Evolutionary conservation across 2,888 invertebrate species (phyloP).

Genomic region (Drosophila incognita): DNA sequence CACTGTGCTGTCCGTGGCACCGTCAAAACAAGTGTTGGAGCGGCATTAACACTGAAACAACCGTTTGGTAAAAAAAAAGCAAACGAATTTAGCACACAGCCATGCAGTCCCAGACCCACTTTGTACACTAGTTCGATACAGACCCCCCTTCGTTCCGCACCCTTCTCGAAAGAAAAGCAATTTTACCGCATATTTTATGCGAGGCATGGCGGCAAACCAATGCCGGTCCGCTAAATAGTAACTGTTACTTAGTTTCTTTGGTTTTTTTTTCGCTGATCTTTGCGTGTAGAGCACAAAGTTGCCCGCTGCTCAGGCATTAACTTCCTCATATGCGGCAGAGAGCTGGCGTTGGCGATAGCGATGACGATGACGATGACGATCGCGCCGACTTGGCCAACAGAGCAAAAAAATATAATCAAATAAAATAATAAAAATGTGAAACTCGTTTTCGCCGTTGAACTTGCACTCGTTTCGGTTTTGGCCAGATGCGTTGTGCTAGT

Average conservation of each 20-base stretch:
- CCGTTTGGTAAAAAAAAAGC: conserved; percentile 41
- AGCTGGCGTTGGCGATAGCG: background rate
- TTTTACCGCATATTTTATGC: conserved; percentile 67
- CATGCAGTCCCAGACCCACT: conserved; percentile 56
- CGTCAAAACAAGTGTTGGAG: conserved; percentile 63
- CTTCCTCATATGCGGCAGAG: conserved; percentile 65
- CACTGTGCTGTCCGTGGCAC: conserved; percentile 56
- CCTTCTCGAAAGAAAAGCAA: conserved; percentile 54
- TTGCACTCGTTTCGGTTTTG: conserved; percentile 72
- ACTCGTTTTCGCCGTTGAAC: conserved; percentile 75
- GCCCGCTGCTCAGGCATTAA: conserved; percentile 58
- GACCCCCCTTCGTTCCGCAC: background rate
- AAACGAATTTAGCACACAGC: conserved; percentile 63
- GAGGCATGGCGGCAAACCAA: conserved; percentile 18
- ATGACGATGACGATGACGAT: conserved; percentile 11
- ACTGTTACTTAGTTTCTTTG: conserved; percentile 73
- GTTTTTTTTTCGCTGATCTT: conserved; percentile 36
- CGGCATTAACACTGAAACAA: conserved; percentile 69
- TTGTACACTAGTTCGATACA: conserved; percentile 25
- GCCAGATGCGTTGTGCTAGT: conserved; percentile 38
- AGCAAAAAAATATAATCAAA: conserved; percentile 22
- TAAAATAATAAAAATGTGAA: conserved; percentile 51
- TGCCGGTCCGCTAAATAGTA: conserved; percentile 68
- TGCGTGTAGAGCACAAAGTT: conserved; percentile 37
- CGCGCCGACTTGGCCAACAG: conserved; percentile 34